Conservation (phyloP, 1,140 invertebrate genomes). For the Tetramorium alpestre region DNA sequence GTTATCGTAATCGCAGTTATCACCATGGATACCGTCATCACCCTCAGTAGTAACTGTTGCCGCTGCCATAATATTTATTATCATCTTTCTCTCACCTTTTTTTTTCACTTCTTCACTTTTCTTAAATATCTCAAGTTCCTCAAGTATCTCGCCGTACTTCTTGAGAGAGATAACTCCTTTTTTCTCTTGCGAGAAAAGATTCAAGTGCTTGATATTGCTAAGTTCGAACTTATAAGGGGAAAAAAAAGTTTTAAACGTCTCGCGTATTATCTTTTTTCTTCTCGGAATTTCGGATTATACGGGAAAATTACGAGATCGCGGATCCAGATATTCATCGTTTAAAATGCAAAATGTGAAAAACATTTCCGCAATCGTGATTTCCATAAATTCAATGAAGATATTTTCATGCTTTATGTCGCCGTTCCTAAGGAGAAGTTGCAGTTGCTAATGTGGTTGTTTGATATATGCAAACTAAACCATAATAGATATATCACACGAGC, state of each 20-base stretch:
- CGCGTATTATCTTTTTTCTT: slow-evolving; percentile 9
- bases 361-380: not conserved
- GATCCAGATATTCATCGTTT: slow-evolving; percentile 15
- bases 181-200: slow-evolving; percentile 17
- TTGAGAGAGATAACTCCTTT: slow-evolving; percentile 15
- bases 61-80: not conserved
- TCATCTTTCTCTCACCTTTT: not conserved
- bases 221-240: slow-evolving; percentile 18
- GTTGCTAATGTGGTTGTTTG: not conserved
- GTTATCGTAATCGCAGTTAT: not conserved
- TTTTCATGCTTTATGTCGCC: not conserved
- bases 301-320: slow-evolving; percentile 29
- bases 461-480: not conserved
- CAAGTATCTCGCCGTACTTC: slow-evolving; percentile 19
- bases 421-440: not conserved
- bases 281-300: slow-evolving; percentile 10
- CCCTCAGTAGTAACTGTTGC: not conserved
- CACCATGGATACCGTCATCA: not conserved
- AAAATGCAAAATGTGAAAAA: slow-evolving; percentile 10
- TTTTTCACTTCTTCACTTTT: slow-evolving; percentile 1
- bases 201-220: slow-evolving; percentile 27
- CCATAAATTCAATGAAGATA: slow-evolving; percentile 2
- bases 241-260: slow-evolving; percentile 27
- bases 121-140: slow-evolving; percentile 29
- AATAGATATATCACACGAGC: not conserved